Evolutionary conservation across 2,113 vertebrate genomes (phyloP), one percentile per base, ranked within the genome.

Genomic region (Setophaga petechia): DNA sequence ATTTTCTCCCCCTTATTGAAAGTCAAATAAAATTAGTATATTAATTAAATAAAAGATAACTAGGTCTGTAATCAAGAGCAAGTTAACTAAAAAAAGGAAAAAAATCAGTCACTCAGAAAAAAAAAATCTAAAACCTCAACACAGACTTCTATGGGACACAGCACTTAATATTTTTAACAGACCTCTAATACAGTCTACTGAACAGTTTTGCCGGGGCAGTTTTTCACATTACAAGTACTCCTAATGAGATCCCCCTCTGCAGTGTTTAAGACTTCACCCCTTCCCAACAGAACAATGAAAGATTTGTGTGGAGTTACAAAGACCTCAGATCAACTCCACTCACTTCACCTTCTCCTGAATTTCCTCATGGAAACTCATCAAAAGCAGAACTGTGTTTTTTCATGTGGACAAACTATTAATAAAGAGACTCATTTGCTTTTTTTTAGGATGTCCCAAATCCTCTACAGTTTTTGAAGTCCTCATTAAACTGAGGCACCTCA

Each of bases 141-240:
- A 58, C 43, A 65, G 76, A 61, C 31, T 89, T 92, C 85, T n/a
- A 30, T 12, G 16, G 17, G 57, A 94, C 31, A 94, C 27, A 84
- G 54, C 9, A 63, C 52, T 89, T 93, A 87, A 77, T 95, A 91
- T 74, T 96, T 94, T 96, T 97, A 97, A 92, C 90, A 82, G 93
- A 89, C 35, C 39, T 86, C 92, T 75, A 93, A 95, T 66, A 91
- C 27, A 96, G 62, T 65, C 84, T 92, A 81, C 35, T 21, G 52
- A 96, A 97, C 6, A 5, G 39, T 84, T 93, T 66, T 5, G 19
- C 46, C n/a, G 3, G 66, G 51, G 37, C 65, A 90, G 94, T 90
- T 96, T 96, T 95, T 96, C 84, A 96, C 77, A 86, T 82, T 69
- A 89, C 19, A 57, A 93, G 87, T 95, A 92, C 39, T 92, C 65